phyloP scores from a whole-genome alignment of 1,140 invertebrate species.

The Solen grandis region DNA sequence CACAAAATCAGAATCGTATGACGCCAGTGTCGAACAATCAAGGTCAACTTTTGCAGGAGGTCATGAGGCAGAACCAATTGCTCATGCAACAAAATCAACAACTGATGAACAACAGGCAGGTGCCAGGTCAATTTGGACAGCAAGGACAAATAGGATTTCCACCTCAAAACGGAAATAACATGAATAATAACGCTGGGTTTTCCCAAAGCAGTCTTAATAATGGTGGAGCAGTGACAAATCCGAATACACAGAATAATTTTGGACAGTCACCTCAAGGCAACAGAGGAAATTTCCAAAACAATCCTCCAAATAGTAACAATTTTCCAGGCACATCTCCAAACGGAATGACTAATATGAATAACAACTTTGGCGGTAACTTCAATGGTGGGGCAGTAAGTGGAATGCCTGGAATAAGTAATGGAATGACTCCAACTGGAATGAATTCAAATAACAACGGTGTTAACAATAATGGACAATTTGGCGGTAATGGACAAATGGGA shows the following conservation, averaged over 20 bases:
- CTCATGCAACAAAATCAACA: slow-evolving; percentile 51
- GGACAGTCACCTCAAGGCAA: background rate
- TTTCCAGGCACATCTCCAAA: too few relatives aligned
- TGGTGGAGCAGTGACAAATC: background rate
- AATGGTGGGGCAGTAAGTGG: too few relatives aligned
- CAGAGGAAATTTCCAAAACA: too few relatives aligned
- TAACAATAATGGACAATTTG: too few relatives aligned
- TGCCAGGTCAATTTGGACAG: background rate
- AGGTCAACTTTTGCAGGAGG: slow-evolving; percentile 14
- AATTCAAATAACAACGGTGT: background rate
- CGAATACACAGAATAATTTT: background rate
- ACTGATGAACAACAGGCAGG: slow-evolving; percentile 12
- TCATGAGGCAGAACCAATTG: slow-evolving; percentile 46
- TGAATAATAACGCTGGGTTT: background rate
- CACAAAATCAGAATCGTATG: too few relatives aligned
- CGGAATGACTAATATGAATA: too few relatives aligned
- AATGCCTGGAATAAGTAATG: background rate
- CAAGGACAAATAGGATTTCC: background rate
- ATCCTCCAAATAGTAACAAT: too few relatives aligned
- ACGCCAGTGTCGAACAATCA: background rate
- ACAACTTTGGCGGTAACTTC: too few relatives aligned
- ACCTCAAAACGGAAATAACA: background rate
- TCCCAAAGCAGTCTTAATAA: background rate
- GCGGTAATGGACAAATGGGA: too few relatives aligned
- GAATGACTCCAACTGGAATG: background rate